Evolutionary conservation across 1,140 invertebrate species (phyloP).

Genomic region (Orchestia grillus): DNA sequence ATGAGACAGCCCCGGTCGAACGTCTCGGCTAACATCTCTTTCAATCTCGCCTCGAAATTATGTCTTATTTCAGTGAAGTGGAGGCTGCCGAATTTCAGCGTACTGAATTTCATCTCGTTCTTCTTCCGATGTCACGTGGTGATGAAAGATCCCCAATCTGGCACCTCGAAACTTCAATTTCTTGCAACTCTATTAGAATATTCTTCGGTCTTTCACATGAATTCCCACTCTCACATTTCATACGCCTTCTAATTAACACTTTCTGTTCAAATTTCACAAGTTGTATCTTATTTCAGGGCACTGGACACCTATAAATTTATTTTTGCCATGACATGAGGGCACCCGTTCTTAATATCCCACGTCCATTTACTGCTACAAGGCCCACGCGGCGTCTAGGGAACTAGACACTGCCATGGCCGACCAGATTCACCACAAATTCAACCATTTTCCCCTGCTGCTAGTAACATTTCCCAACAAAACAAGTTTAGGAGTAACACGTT

Average conservation of each 20-base stretch:
- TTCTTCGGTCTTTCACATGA: too few species aligned
- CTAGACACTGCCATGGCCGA: not conserved
- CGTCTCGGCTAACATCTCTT: not conserved
- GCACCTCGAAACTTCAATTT: not conserved
- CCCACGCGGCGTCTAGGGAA: not conserved
- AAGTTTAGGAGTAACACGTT: not conserved
- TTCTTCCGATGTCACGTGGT: not conserved
- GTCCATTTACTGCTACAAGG: not conserved
- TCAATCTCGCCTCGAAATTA: not conserved
- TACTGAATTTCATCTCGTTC: not conserved
- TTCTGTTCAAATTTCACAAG: too few species aligned
- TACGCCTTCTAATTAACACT: too few species aligned
- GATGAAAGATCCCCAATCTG: not conserved
- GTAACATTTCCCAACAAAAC: not conserved
- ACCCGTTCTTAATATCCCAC: not conserved
- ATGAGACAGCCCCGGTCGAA: constrained; percentile 12
- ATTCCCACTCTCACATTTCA: too few species aligned
- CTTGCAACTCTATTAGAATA: not conserved
- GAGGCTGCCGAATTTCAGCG: not conserved
- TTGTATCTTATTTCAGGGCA: too few species aligned
- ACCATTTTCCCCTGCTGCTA: not conserved
- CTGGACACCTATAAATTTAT: too few species aligned
- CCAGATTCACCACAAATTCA: not conserved
- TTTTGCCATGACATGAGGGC: too few species aligned
- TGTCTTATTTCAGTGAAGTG: not conserved